These are phyloP conservation scores for Hydractinia echinata DNA, from an alignment of 30 jellyfish, hydroid and myxozoan genomes.

Conservation along the genomic window DNA sequence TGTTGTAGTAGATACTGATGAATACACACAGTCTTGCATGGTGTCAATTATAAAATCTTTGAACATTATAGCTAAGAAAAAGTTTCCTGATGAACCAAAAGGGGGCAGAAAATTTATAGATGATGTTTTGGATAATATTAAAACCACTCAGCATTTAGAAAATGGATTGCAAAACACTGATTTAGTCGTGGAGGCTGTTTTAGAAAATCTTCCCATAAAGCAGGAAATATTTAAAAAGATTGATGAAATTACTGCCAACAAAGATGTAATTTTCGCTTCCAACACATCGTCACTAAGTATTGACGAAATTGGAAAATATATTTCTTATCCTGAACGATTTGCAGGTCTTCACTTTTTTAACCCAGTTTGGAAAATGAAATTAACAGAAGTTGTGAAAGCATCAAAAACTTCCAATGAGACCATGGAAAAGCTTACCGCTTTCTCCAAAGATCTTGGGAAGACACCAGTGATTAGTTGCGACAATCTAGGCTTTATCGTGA, in stretches of 20 bases:
- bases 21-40: slow-evolving; percentile 67
- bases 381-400: slow-evolving; percentile 62
- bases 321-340: slow-evolving; percentile 54
- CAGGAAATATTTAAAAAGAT: slow-evolving; percentile 48
- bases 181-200: slow-evolving; percentile 69
- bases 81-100: slow-evolving; percentile 86
- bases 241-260: slow-evolving; percentile 66
- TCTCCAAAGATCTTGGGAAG: slow-evolving; percentile 75
- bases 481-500: slow-evolving; percentile 82
- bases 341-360: slow-evolving; percentile 82
- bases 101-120: slow-evolving; percentile 69
- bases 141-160: slow-evolving; percentile 52
- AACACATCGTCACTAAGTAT: slow-evolving; percentile 67
- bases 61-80: slow-evolving; percentile 45
- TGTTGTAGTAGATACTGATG: slow-evolving; percentile 59
- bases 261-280: slow-evolving; percentile 62
- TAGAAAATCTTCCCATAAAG: slow-evolving; percentile 54
- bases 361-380: slow-evolving; percentile 76
- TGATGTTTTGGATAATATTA: slow-evolving; percentile 56
- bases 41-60: slow-evolving; percentile 46
- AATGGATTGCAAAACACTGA: slow-evolving; percentile 72
- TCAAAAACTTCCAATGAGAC: slow-evolving; percentile 62
- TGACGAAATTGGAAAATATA: slow-evolving; percentile 50
- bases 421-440: slow-evolving; percentile 45
- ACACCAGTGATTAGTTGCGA: slow-evolving; percentile 71